A percentile compares a stretch with the other conserved stretches of the same genome.
phyloP scores from a whole-genome alignment of 2,888 invertebrate species.

The Sarcophaga variegata region DNA sequence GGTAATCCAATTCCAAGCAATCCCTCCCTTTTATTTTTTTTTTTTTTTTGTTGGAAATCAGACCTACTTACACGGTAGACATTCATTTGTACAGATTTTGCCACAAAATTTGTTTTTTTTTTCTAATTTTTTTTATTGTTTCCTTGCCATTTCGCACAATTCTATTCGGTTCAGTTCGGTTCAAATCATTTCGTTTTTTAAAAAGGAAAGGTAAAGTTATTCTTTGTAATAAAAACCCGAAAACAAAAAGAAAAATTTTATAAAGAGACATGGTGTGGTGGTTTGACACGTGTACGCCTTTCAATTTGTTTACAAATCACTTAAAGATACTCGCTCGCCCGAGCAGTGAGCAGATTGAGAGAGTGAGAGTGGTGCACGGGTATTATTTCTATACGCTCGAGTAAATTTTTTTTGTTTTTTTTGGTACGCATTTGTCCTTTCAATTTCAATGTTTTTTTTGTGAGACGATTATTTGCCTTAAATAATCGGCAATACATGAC shows the following conservation, averaged over 20 bases:
- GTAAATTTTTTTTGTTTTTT: slow-evolving; percentile 42
- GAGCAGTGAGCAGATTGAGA: too few relatives aligned
- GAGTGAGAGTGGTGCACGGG: background rate
- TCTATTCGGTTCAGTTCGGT: background rate
- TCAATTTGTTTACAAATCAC: slow-evolving; percentile 82
- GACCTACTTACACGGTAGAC: slow-evolving; percentile 43
- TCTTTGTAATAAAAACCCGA: slow-evolving; percentile 63
- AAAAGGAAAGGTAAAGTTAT: slow-evolving; percentile 58
- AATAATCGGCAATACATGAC: slow-evolving; percentile 28
- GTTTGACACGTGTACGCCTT: slow-evolving; percentile 81
- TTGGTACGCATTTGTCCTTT: slow-evolving; percentile 3
- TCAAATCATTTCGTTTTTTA: background rate
- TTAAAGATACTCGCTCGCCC: slow-evolving; percentile 76
- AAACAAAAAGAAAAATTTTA: slow-evolving; percentile 15
- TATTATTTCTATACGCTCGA: slow-evolving; percentile 64
- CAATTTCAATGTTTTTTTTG: background rate
- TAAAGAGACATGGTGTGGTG: slow-evolving; percentile 65
- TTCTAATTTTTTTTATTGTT: too few relatives aligned
- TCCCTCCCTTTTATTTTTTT: background rate
- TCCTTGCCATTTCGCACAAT: too few relatives aligned
- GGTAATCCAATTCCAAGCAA: slow-evolving; percentile 24
- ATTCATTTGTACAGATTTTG: slow-evolving; percentile 48
- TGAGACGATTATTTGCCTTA: background rate
- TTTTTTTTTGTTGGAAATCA: slow-evolving; percentile 54
- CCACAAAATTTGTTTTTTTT: slow-evolving; percentile 42